phyloP scores from a whole-genome alignment of 1,140 invertebrate genomes.

The Colletes gigas region DNA sequence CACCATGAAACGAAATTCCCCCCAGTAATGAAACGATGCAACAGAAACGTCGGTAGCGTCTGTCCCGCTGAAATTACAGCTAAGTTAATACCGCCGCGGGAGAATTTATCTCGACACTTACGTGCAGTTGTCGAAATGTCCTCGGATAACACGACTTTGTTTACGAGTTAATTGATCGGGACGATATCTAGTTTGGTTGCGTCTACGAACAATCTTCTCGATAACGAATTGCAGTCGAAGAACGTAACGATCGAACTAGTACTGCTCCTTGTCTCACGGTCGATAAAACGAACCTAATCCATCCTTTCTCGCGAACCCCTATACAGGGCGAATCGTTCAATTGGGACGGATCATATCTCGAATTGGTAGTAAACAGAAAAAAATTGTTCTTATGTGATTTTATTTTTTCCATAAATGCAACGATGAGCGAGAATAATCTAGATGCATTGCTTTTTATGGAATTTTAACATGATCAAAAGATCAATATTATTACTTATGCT shows the following conservation, averaged over 20 bases:
- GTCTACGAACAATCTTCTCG: background rate
- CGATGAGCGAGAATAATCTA: too few species aligned
- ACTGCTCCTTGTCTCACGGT: constrained; percentile 1
- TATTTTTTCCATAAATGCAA: too few species aligned
- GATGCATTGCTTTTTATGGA: too few species aligned
- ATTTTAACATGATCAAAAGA: too few species aligned
- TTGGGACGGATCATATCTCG: too few species aligned
- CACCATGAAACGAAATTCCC: background rate
- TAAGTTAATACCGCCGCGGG: background rate
- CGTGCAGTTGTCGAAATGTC: background rate
- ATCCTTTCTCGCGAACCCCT: background rate
- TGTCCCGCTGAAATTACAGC: background rate
- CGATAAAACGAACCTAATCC: constrained; percentile 33
- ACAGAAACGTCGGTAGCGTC: background rate
- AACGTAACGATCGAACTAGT: constrained; percentile 15
- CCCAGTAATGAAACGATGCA: background rate
- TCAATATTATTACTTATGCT: too few species aligned
- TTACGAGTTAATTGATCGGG: background rate
- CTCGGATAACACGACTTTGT: background rate
- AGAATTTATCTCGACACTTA: background rate
- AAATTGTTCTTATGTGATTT: too few species aligned
- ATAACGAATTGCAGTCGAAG: background rate
- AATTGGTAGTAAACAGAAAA: too few species aligned
- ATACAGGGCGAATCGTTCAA: too few species aligned
- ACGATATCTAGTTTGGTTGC: background rate